Evolutionary conservation across 2,888 invertebrate genomes (phyloP).

Genomic region (Tetragonisca angustula): DNA sequence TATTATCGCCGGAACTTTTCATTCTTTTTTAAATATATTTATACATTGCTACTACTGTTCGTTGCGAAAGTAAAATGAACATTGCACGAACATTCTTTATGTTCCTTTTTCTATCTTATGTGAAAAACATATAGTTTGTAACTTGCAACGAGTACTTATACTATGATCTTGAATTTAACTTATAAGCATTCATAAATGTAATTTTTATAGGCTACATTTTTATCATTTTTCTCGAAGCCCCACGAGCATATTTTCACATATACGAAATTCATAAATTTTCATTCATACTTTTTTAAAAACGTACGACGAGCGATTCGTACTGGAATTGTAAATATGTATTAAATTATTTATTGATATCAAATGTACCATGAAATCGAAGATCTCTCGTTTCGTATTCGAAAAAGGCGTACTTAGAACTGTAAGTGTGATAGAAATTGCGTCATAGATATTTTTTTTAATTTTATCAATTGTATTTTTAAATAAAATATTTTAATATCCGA

Average conservation of each 20-base stretch:
- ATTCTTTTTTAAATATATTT: slow-evolving; percentile 9
- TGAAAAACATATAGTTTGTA: slow-evolving; percentile 7
- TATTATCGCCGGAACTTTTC: slow-evolving; percentile 2
- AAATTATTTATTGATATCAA: slow-evolving; percentile 60
- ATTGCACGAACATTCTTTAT: slow-evolving; percentile 10
- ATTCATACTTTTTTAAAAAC: slow-evolving; percentile 16
- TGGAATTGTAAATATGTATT: slow-evolving; percentile 57
- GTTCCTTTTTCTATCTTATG: slow-evolving; percentile 23
- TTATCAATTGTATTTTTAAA: slow-evolving; percentile 25
- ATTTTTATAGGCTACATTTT: slow-evolving; percentile 12
- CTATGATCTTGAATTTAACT: slow-evolving; percentile 6
- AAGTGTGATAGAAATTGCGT: slow-evolving; percentile 9
- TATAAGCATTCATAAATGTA: not conserved
- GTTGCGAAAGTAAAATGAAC: not conserved
- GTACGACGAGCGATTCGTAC: slow-evolving; percentile 20
- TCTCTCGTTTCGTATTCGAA: slow-evolving; percentile 35
- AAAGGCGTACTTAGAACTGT: slow-evolving; percentile 18
- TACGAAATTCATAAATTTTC: slow-evolving; percentile 6
- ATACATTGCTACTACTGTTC: slow-evolving; percentile 3
- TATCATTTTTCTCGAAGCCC: not conserved
- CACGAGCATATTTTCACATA: not conserved
- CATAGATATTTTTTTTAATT: slow-evolving; percentile 27
- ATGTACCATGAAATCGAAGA: slow-evolving; percentile 36
- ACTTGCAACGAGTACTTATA: slow-evolving; percentile 27
- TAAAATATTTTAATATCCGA: slow-evolving; percentile 26